phyloP scores from a whole-genome alignment of 1,140 invertebrate genomes.

The Medauroidea extradentata region DNA sequence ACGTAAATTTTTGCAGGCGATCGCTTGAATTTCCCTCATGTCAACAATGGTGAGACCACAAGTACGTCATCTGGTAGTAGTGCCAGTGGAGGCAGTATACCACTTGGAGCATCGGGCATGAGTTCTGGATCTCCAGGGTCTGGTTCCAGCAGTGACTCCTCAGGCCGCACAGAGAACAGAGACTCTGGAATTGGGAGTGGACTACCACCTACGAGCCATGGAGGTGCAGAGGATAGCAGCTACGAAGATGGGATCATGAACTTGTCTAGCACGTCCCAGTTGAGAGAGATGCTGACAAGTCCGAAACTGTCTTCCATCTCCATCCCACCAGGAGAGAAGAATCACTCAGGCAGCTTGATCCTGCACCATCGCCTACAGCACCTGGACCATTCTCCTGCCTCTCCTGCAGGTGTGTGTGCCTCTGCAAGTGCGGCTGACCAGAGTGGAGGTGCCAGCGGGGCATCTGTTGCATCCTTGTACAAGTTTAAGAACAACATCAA shows the following conservation, averaged over 20 bases:
- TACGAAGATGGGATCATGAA: slow-evolving; percentile 1
- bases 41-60: slow-evolving; percentile 13
- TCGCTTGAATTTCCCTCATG: slow-evolving; percentile 43
- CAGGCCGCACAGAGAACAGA: background rate
- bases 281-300: slow-evolving; percentile 20
- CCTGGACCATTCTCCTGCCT: slow-evolving; percentile 24
- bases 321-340: slow-evolving; percentile 29
- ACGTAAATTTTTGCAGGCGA: no score
- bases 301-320: slow-evolving; percentile 20
- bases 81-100: slow-evolving; percentile 7
- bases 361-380: slow-evolving; percentile 39
- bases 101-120: background rate
- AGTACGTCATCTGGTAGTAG: slow-evolving; percentile 18
- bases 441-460: background rate
- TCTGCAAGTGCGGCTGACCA: slow-evolving; percentile 25
- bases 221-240: background rate
- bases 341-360: slow-evolving; percentile 39
- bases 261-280: slow-evolving; percentile 12
- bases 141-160: slow-evolving; percentile 14
- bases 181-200: background rate
- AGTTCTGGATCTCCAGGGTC: slow-evolving; percentile 7
- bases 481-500: slow-evolving; percentile 96
- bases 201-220: no score
- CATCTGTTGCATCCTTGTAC: slow-evolving; percentile 46
- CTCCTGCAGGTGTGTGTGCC: slow-evolving; percentile 21